A percentile compares a stretch with the other conserved stretches of the same genome.
phyloP scores from a whole-genome alignment of 2,113 vertebrate genomes.

The Callopanchax toddi region DNA sequence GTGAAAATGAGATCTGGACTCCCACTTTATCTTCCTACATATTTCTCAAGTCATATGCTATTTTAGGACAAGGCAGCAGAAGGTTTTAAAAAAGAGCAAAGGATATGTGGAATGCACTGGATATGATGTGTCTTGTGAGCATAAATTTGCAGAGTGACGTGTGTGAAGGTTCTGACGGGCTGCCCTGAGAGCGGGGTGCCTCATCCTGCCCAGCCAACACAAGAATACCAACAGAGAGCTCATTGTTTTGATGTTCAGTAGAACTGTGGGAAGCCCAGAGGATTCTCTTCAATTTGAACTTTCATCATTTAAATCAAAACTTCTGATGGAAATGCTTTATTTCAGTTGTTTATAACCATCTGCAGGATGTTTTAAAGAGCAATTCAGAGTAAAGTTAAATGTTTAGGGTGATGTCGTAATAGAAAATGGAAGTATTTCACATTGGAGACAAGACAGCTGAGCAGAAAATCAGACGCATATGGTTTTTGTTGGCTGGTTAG shows the following conservation, averaged over 20 bases:
- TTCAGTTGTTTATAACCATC: not conserved
- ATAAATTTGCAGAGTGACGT: conserved; percentile 6
- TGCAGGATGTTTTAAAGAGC: not conserved
- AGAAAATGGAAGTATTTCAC: conserved; percentile 1
- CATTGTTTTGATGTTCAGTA: conserved; percentile 77
- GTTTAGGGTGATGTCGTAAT: not conserved
- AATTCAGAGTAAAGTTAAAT: not conserved
- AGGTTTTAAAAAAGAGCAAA: not conserved
- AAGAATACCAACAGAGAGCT: conserved; percentile 79
- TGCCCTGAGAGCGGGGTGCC: conserved; percentile 48
- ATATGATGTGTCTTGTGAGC: conserved; percentile 7
- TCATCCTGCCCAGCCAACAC: conserved; percentile 68
- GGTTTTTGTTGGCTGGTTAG: conserved; percentile 61
- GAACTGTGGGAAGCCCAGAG: conserved; percentile 67
- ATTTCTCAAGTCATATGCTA: conserved; percentile 25
- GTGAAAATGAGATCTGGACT: not conserved
- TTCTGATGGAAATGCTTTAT: not conserved
- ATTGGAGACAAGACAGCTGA: conserved; percentile 6
- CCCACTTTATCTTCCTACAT: conserved; percentile 7
- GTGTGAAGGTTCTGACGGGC: conserved; percentile 38
- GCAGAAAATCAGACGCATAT: conserved; percentile 49
- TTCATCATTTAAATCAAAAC: conserved; percentile 31
- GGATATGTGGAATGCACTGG: conserved; percentile 6
- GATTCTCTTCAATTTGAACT: conserved; percentile 29
- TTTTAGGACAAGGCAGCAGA: conserved; percentile 16